phyloP scores from a whole-genome alignment of 2,797 vertebrate species.

The Bucorvus abyssinicus region DNA sequence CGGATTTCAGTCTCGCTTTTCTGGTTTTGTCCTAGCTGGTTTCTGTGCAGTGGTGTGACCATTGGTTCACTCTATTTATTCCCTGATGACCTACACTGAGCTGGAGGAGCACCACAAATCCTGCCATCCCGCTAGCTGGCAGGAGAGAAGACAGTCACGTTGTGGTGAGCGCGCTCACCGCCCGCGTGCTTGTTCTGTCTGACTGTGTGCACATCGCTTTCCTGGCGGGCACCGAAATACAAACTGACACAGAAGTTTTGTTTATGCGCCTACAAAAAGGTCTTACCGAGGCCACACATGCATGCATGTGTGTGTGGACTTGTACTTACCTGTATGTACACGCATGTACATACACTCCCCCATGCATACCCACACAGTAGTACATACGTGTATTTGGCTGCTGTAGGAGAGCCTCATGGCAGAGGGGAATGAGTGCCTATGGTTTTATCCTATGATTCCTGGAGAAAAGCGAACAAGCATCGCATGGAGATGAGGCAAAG shows the following conservation, averaged over 20 bases:
- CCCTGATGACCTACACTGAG: not conserved
- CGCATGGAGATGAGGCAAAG: not conserved
- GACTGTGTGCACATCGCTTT: rapidly evolving
- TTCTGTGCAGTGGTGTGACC: not conserved
- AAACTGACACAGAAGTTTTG: not conserved
- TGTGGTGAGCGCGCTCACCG: not conserved
- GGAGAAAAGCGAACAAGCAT: not conserved
- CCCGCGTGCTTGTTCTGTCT: rapidly evolving
- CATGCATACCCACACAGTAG: too few relatives aligned
- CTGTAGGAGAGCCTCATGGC: not conserved
- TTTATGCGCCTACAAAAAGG: not conserved
- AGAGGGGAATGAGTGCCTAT: not conserved
- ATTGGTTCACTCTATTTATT: not conserved
- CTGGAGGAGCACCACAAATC: not conserved
- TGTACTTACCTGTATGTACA: not conserved
- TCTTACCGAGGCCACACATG: too few relatives aligned
- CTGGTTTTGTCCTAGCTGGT: not conserved
- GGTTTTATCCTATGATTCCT: rapidly evolving
- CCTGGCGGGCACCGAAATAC: not conserved
- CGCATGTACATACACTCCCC: too few relatives aligned
- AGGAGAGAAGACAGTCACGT: not conserved
- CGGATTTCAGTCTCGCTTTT: not conserved
- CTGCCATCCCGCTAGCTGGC: not conserved
- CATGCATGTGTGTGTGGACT: rapidly evolving
- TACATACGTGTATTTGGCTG: too few relatives aligned